Evolutionary conservation across 2,113 vertebrate genomes (phyloP), one percentile per base, ranked within the genome.

Genomic region (Catharus fuscescens): DNA sequence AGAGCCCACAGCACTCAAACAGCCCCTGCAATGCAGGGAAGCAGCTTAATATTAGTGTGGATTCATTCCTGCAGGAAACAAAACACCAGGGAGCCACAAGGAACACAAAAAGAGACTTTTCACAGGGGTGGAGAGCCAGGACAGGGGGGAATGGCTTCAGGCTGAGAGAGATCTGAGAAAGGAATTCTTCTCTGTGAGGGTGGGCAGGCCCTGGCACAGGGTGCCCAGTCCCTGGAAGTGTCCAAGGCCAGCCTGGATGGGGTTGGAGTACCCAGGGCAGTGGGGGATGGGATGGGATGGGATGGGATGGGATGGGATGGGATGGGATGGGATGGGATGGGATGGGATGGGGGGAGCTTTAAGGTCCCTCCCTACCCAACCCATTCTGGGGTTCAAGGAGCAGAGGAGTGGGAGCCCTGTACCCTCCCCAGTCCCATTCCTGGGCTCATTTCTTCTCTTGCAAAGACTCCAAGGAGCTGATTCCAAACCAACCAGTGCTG

Each of bases 11-110:
- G 0, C 23, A 23, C 14, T 4, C 76, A 20, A 8, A 32, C 40
- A 6, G 8, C 19, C 25, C 0, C 1, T 6, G 42, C 1, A 14
- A 61, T 4, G 16, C 16, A 44, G 69, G 52, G 45, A 36, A 36
- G 45, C 66, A 60, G 40, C 2, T 9, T 19, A 6, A 0, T 0
- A 0, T 34, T 4, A 4, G 8, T 0, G 21, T 4, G 28, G 56
- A 8, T 21, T 79, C 64, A 8, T 21, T 79, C 64, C 78, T 21
- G 15, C 54, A 48, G 45, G 45, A 48, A 26, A 24, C 32, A n/a
- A n/a, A 70, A 70, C 2, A 5, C 45, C 72, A 24, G 62, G 44
- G 45, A 60, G 62, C 9, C 0, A 5, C 4, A 5, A 38, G 54
- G 73, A 61, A 2, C 28, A 28, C 0, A 29, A 3, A 17, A 5